These are phyloP conservation scores for Osmoderma eremita DNA, from an alignment of 2,888 invertebrate species.

Conservation along the genomic window DNA sequence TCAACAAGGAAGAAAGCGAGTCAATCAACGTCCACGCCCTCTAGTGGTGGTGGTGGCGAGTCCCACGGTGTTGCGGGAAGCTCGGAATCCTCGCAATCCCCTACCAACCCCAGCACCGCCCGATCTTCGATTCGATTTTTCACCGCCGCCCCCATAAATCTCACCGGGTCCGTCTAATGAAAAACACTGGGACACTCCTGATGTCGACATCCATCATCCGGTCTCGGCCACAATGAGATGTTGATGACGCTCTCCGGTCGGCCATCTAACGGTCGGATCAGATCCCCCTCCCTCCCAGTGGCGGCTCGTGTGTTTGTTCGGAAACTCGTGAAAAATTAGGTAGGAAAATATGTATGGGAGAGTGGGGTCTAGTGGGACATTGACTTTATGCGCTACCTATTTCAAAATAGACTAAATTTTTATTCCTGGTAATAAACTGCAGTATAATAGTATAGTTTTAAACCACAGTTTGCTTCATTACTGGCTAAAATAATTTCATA, in stretches of 20 bases:
- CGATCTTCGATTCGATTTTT: slow-evolving; percentile 22
- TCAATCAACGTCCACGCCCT: slow-evolving; percentile 27
- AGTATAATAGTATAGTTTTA: too few species aligned
- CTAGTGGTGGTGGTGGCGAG: not conserved
- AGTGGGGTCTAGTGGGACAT: too few species aligned
- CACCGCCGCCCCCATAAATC: slow-evolving; percentile 31
- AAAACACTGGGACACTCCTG: slow-evolving; percentile 28
- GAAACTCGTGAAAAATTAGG: not conserved
- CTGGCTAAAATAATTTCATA: too few species aligned
- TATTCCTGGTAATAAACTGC: too few species aligned
- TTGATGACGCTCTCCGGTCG: slow-evolving; percentile 27
- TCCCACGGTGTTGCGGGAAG: slow-evolving; percentile 8
- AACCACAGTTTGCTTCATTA: too few species aligned
- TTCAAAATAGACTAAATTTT: too few species aligned
- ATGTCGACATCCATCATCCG: slow-evolving; percentile 34
- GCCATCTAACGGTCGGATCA: slow-evolving; percentile 27
- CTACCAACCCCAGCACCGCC: not conserved
- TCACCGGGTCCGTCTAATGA: slow-evolving; percentile 24
- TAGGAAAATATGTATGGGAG: too few species aligned
- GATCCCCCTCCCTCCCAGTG: not conserved
- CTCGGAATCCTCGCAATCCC: not conserved
- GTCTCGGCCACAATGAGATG: slow-evolving; percentile 33
- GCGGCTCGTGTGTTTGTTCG: not conserved
- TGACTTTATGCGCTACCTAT: too few species aligned
- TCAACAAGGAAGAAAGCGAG: slow-evolving; percentile 31